phyloP scores from a whole-genome alignment of 2,888 invertebrate species.

The Mesochorus sp. region DNA sequence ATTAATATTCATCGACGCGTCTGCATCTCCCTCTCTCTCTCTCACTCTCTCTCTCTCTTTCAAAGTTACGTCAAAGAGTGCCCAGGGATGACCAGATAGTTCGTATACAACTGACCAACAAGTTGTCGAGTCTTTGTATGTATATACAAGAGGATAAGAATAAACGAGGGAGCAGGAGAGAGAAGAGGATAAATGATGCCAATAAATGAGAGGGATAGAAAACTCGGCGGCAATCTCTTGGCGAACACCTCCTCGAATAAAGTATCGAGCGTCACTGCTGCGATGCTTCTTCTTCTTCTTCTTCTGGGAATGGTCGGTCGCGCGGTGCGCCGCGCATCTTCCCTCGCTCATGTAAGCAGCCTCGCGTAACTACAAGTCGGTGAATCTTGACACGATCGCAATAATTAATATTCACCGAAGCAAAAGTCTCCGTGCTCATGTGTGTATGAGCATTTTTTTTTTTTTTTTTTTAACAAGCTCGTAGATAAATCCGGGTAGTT shows the following conservation, averaged over 20 bases:
- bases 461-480: slow-evolving; percentile 59
- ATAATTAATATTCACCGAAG: slow-evolving; percentile 70
- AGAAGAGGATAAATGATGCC: slow-evolving; percentile 60
- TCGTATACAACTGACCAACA: background rate
- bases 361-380: slow-evolving; percentile 56
- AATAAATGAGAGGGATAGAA: slow-evolving; percentile 47
- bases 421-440: slow-evolving; percentile 2
- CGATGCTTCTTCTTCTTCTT: background rate
- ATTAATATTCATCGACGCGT: slow-evolving; percentile 60
- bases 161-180: slow-evolving; percentile 30
- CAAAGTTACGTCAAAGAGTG: slow-evolving; percentile 49
- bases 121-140: slow-evolving; percentile 65
- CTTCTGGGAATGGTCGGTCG: slow-evolving; percentile 5
- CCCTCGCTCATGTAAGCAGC: slow-evolving; percentile 57
- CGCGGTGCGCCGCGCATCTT: slow-evolving; percentile 4
- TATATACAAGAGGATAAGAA: slow-evolving; percentile 63
- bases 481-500: slow-evolving; percentile 62
- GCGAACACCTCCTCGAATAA: slow-evolving; percentile 49
- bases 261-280: slow-evolving; percentile 51
- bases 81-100: slow-evolving; percentile 30
- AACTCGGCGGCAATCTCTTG: slow-evolving; percentile 50
- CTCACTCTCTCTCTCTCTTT: slow-evolving; percentile 47
- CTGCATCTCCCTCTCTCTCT: slow-evolving; percentile 42
- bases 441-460: slow-evolving; percentile 35
- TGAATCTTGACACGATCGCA: slow-evolving; percentile 66